phyloP scores from a whole-genome alignment of 2,797 vertebrate species.

The Botia kubotai region DNA sequence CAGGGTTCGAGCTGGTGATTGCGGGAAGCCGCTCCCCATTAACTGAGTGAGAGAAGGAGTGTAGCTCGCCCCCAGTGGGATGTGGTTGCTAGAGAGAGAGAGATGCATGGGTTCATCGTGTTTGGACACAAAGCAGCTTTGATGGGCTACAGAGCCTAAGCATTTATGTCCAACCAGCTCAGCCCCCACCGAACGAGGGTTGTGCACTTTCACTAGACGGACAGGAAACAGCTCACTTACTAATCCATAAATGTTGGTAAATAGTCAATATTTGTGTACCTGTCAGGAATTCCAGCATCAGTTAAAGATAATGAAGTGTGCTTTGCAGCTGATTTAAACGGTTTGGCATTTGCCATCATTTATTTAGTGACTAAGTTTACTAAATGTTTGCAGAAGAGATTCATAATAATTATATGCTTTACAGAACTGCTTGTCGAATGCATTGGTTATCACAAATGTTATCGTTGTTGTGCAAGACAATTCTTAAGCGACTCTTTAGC shows the following conservation, averaged over 20 bases:
- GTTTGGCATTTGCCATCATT: not conserved
- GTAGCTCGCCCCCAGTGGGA: slow-evolving; percentile 27
- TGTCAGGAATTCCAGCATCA: slow-evolving; percentile 21
- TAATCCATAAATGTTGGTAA: slow-evolving; percentile 58
- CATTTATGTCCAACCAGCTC: slow-evolving; percentile 46
- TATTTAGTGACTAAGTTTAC: not conserved
- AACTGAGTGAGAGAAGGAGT: slow-evolving; percentile 44
- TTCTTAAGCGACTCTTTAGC: too few relatives aligned
- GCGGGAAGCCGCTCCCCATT: slow-evolving; percentile 57
- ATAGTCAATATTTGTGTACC: slow-evolving; percentile 55
- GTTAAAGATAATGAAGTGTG: slow-evolving; percentile 7
- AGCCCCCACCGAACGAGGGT: slow-evolving; percentile 17
- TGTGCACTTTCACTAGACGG: slow-evolving; percentile 45
- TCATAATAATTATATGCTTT: not conserved
- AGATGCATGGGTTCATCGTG: slow-evolving; percentile 19
- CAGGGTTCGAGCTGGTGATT: slow-evolving; percentile 32
- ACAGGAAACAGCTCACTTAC: slow-evolving; percentile 56
- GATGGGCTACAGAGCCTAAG: slow-evolving; percentile 12
- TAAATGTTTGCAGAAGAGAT: not conserved
- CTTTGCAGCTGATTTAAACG: not conserved
- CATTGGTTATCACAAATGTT: not conserved
- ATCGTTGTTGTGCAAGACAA: not conserved
- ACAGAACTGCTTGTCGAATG: not conserved
- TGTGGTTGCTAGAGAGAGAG: slow-evolving; percentile 4
- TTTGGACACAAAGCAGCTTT: slow-evolving; percentile 57